Percentiles rank a stretch among this genome's conserved stretches.
Conservation (phyloP, 23 tunicate species). For the Styela clava region DNA sequence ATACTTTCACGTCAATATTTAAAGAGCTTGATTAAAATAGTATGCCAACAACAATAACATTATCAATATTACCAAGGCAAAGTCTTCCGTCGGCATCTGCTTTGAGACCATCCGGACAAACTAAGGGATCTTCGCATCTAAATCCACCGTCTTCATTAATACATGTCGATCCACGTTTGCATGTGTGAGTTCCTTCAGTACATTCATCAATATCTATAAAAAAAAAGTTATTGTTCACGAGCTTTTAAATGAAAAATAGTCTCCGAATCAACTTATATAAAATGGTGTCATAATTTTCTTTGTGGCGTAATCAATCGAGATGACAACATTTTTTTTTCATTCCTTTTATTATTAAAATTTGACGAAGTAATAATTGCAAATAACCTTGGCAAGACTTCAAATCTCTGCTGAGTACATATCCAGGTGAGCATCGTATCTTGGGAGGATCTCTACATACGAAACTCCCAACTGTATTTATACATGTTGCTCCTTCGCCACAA, state of each 20-base stretch:
- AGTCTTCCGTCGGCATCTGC: constrained; percentile 39
- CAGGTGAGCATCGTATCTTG: constrained; percentile 40
- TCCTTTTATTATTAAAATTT: too few species aligned
- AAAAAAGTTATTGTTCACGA: not conserved
- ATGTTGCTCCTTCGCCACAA: constrained; percentile 53
- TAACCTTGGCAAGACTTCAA: not conserved
- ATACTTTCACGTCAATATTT: too few species aligned
- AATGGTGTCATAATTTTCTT: too few species aligned
- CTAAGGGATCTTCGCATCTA: constrained; percentile 74
- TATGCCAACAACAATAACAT: too few species aligned
- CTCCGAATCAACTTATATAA: too few species aligned
- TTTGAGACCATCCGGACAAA: constrained; percentile 48
- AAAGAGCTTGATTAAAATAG: too few species aligned
- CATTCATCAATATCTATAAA: constrained; percentile 78
- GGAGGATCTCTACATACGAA: constrained; percentile 57
- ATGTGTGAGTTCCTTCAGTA: constrained; percentile 56
- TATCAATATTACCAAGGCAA: constrained; percentile 63
- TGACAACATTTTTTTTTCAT: too few species aligned
- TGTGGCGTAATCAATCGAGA: too few species aligned
- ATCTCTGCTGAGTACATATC: constrained; percentile 43
- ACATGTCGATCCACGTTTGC: constrained; percentile 69
- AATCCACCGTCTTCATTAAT: constrained; percentile 79
- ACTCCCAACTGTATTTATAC: constrained; percentile 80
- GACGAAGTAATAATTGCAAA: too few species aligned
- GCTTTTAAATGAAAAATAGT: not conserved